phyloP scores from a whole-genome alignment of 2,888 invertebrate species.

The Athetis lepigone region DNA sequence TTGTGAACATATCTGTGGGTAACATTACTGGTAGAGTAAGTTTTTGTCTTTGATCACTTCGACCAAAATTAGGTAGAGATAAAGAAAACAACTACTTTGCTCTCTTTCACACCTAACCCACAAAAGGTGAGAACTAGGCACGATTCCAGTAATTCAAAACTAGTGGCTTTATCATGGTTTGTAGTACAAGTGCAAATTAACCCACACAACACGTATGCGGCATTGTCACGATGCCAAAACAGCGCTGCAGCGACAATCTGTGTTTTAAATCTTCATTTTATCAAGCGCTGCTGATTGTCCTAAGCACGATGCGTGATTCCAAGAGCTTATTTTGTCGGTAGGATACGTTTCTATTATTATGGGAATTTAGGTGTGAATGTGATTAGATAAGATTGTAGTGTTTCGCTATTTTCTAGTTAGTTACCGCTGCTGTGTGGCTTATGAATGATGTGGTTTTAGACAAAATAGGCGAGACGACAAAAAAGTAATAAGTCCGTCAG shows the following conservation, averaged over 20 bases:
- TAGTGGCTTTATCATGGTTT: constrained; percentile 43
- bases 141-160: constrained; percentile 38
- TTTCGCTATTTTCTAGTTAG: neutral
- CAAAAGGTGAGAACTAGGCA: neutral
- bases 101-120: neutral
- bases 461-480: too few relatives aligned
- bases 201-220: constrained; percentile 22
- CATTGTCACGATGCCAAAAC: constrained; percentile 56
- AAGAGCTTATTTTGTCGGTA: constrained; percentile 23
- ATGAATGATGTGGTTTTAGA: too few relatives aligned
- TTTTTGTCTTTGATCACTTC: too few relatives aligned
- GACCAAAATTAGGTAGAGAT: too few relatives aligned
- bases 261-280: constrained; percentile 40
- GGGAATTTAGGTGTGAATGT: constrained; percentile 4
- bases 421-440: too few relatives aligned
- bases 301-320: constrained; percentile 27
- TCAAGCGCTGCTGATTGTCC: constrained; percentile 50
- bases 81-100: too few relatives aligned
- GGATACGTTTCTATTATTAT: constrained; percentile 16
- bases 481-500: too few relatives aligned
- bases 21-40: too few relatives aligned
- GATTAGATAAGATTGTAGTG: constrained; percentile 3
- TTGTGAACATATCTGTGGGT: too few relatives aligned
- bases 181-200: constrained; percentile 47
- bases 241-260: constrained; percentile 45